Evolutionary conservation across 1,140 invertebrate species (phyloP).

Genomic region (Calephelis nemesis): DNA sequence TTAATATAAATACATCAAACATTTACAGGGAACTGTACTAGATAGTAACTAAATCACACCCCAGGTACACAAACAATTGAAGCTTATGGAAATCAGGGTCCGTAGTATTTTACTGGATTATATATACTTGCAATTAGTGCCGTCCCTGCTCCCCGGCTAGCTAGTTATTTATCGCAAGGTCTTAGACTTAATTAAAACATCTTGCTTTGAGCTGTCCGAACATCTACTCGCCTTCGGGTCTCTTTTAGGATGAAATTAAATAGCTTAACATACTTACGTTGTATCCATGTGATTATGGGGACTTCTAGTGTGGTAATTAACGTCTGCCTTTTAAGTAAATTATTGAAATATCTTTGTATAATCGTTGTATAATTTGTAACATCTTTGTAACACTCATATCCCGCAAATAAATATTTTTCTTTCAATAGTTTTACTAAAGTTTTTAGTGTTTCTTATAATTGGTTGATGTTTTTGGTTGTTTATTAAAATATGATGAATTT

Average conservation of each 20-base stretch:
- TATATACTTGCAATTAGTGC: slow-evolving; percentile 77
- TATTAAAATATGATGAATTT: no score
- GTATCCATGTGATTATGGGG: slow-evolving; percentile 2
- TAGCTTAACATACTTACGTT: slow-evolving; percentile 24
- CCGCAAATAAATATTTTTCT: no score
- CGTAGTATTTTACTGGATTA: slow-evolving; percentile 74
- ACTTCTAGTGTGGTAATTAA: background rate
- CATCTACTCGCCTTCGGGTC: slow-evolving; percentile 49
- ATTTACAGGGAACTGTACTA: background rate
- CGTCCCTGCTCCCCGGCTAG: slow-evolving; percentile 51
- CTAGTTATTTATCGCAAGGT: slow-evolving; percentile 73
- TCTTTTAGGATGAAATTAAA: slow-evolving; percentile 54
- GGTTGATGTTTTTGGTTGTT: background rate
- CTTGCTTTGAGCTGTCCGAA: slow-evolving; percentile 64
- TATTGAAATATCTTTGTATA: background rate
- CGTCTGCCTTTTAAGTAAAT: background rate
- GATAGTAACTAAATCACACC: slow-evolving; percentile 48
- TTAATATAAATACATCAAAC: background rate
- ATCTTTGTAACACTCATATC: no score
- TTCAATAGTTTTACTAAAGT: background rate
- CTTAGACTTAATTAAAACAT: slow-evolving; percentile 78
- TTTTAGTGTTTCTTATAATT: background rate
- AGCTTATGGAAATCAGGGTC: slow-evolving; percentile 76
- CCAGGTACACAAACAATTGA: slow-evolving; percentile 74
- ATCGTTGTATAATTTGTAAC: no score